These are phyloP conservation scores for Wasmannia auropunctata DNA, from an alignment of 1,140 invertebrate species.

Conservation along the genomic window DNA sequence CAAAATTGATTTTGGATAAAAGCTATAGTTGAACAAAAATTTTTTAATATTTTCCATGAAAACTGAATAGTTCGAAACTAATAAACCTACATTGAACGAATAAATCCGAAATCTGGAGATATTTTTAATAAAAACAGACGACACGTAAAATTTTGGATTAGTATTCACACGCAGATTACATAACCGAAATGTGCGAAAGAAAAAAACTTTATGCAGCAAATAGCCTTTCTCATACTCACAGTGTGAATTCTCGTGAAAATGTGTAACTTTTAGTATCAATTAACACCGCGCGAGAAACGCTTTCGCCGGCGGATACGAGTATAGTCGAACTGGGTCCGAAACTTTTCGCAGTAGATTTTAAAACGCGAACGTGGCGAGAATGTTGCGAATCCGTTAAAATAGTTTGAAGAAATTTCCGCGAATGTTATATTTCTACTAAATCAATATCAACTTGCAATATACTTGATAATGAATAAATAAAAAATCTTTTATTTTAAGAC, in stretches of 20 bases:
- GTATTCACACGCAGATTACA: background rate
- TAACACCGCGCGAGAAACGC: background rate
- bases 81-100: background rate
- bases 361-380: constrained; percentile 9
- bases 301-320: constrained; percentile 11
- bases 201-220: background rate
- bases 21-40: constrained; percentile 9
- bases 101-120: background rate
- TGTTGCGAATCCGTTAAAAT: background rate
- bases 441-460: background rate
- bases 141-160: background rate
- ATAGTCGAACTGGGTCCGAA: constrained; percentile 13
- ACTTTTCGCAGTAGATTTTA: constrained; percentile 24
- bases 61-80: background rate
- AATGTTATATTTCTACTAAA: background rate
- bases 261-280: constrained; percentile 51
- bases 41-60: background rate
- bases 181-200: background rate
- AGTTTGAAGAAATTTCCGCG: background rate
- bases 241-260: background rate
- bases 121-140: background rate
- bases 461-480: background rate
- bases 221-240: background rate
- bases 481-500: background rate
- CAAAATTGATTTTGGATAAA: constrained; percentile 32